Evolutionary conservation across 2,888 invertebrate species (phyloP), one percentile per base, ranked within the genome.

Genomic region (Torymus texanus): DNA sequence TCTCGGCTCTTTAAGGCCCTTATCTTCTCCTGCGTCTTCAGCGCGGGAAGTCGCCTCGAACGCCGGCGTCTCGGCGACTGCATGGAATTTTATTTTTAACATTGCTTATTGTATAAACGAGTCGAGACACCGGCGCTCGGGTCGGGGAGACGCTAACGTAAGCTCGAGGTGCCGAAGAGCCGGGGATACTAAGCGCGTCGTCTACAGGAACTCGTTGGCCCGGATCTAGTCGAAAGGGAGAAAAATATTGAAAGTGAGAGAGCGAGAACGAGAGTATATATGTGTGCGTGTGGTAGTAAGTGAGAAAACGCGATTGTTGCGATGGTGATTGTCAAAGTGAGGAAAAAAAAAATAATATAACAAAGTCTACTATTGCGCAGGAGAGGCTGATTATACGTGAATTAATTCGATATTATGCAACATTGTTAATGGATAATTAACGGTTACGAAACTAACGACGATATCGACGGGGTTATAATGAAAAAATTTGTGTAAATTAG

Each of bases 1-100:
- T 8, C 41, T 41, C 41, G 8, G 41, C 8, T 41, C 41, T 41
- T 41, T 8, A 1, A 41, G 29, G 29, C 29, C 29, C 29, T 29
- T 2, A 29, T 29, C 29, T 41, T 41, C 41, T 41, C 41, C 41
- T 5, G 41, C 58, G 18, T 59, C 55, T 16, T 16, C 53, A 0
- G 29, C 18, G 13, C 55, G 51, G 21, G 13, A 11, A 65, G 18
- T 62, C 75, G 63, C 13, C 12, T 21, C 71, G 21, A 59, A 29
- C 21, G 12, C 75, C 51, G 72, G 73, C 58, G 56, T 21, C 58
- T 66, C 55, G 81, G 83, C 41, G 29, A 3, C 75, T 75, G 85
- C 87, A 86, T 86, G 84, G 84, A 84, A 88, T 85, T 86, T 88
- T 88, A 88, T 88, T 89, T 88, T 88, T 86, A 88, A 87, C 84